A percentile compares a stretch with the other conserved stretches of the same genome.
phyloP scores from a whole-genome alignment of 1,140 invertebrate species.

The Rhyacophila brunnea region DNA sequence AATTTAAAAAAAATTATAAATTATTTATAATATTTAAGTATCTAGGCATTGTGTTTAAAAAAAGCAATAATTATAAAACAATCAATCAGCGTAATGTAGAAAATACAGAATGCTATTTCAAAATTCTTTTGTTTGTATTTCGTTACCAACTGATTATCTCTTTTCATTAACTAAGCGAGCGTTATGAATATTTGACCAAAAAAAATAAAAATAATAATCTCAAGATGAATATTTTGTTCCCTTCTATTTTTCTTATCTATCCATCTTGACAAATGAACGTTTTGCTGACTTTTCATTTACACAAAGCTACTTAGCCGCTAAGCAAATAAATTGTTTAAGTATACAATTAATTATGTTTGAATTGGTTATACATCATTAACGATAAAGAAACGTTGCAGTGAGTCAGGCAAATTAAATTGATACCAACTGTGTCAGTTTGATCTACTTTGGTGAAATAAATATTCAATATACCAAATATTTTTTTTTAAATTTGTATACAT shows the following conservation, averaged over 20 bases:
- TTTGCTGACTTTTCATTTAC: constrained; percentile 29
- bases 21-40: no score
- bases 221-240: constrained; percentile 24
- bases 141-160: constrained; percentile 1
- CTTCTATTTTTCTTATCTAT: constrained; percentile 29
- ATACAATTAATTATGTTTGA: constrained; percentile 9
- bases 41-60: no score
- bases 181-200: constrained; percentile 3
- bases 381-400: no score
- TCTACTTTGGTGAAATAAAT: no score
- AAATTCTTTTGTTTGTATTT: constrained; percentile 7
- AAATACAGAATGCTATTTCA: not conserved
- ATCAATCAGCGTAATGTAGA: no score
- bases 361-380: not conserved
- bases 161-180: not conserved
- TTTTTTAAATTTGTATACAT: no score
- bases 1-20: no score
- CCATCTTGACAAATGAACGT: constrained; percentile 33
- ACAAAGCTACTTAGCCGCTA: constrained; percentile 21
- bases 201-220: constrained; percentile 10
- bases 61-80: no score
- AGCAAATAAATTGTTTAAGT: constrained; percentile 6
- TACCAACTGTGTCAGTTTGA: no score
- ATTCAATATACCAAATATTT: no score
- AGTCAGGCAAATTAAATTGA: no score